phyloP scores from a whole-genome alignment of 2,888 invertebrate genomes.

The Ecdyonurus torrentis region DNA sequence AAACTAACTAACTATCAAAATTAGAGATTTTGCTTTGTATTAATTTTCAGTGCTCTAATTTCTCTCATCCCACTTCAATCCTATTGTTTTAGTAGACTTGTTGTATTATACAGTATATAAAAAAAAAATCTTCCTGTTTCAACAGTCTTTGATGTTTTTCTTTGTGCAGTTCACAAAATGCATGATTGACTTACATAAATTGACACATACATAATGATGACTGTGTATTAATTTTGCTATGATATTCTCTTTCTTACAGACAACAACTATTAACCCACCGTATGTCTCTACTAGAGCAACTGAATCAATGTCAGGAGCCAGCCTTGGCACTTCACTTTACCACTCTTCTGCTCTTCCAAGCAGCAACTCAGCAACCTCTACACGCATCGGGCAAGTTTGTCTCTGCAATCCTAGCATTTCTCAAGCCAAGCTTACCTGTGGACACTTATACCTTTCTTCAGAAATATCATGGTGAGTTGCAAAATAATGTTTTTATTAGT shows the following conservation, averaged over 20 bases:
- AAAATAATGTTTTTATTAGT: too few relatives aligned
- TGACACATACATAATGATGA: too few relatives aligned
- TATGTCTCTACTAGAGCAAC: slow-evolving; percentile 61
- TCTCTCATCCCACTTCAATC: too few relatives aligned
- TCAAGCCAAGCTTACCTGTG: slow-evolving; percentile 48
- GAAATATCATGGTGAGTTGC: slow-evolving; percentile 63
- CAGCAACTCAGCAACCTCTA: slow-evolving; percentile 61
- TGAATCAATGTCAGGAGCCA: slow-evolving; percentile 56
- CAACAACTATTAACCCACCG: slow-evolving; percentile 60
- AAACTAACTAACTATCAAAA: too few relatives aligned
- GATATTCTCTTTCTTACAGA: slow-evolving; percentile 36
- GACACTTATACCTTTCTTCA: slow-evolving; percentile 47
- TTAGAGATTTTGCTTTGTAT: too few relatives aligned
- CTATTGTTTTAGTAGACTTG: too few relatives aligned
- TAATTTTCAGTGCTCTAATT: too few relatives aligned
- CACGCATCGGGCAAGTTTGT: slow-evolving; percentile 93
- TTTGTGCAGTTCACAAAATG: too few relatives aligned
- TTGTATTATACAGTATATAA: too few relatives aligned
- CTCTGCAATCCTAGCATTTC: slow-evolving; percentile 53
- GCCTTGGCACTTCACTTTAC: slow-evolving; percentile 64
- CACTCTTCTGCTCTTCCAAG: slow-evolving; percentile 61
- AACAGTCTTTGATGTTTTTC: too few relatives aligned
- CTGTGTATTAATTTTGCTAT: slow-evolving; percentile 19
- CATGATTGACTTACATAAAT: too few relatives aligned
- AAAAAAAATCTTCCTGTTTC: too few relatives aligned